Evolutionary conservation across 2,888 invertebrate species (phyloP).

Genomic region (Nephrotoma appendiculata): DNA sequence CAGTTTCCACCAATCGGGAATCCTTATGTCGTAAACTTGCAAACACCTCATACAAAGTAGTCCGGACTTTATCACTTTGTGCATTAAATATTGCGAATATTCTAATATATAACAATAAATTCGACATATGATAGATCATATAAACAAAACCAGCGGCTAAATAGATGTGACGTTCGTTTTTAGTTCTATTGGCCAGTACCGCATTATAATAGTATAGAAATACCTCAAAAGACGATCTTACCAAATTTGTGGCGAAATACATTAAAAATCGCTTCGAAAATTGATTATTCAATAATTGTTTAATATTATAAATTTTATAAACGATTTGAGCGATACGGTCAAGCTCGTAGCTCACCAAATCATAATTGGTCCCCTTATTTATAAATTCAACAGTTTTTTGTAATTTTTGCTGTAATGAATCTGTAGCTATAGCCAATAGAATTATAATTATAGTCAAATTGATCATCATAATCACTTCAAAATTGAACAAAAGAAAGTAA

Average conservation of each 20-base stretch:
- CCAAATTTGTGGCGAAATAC: not conserved
- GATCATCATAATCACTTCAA: not conserved
- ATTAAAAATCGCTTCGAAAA: not conserved
- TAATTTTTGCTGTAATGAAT: too few relatives aligned
- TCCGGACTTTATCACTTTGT: not conserved
- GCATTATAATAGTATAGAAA: not conserved
- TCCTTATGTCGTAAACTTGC: not conserved
- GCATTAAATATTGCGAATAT: not conserved
- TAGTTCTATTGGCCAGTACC: not conserved
- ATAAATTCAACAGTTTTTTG: too few relatives aligned
- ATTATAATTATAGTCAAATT: not conserved
- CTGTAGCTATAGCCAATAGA: too few relatives aligned
- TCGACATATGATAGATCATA: not conserved
- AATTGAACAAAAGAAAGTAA: not conserved
- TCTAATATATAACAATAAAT: not conserved
- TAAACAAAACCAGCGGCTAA: not conserved
- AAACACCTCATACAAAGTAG: not conserved
- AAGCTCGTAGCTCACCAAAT: too few relatives aligned
- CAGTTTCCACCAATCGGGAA: not conserved
- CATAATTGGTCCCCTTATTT: too few relatives aligned
- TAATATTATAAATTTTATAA: too few relatives aligned
- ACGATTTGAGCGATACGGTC: too few relatives aligned
- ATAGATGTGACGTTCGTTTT: too few relatives aligned
- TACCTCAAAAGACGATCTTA: not conserved
- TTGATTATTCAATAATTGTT: too few relatives aligned